A percentile compares a stretch with the other conserved stretches of the same genome.
Evolutionary conservation across 2,888 invertebrate species (phyloP).

Genomic region (Tipula confusa): DNA sequence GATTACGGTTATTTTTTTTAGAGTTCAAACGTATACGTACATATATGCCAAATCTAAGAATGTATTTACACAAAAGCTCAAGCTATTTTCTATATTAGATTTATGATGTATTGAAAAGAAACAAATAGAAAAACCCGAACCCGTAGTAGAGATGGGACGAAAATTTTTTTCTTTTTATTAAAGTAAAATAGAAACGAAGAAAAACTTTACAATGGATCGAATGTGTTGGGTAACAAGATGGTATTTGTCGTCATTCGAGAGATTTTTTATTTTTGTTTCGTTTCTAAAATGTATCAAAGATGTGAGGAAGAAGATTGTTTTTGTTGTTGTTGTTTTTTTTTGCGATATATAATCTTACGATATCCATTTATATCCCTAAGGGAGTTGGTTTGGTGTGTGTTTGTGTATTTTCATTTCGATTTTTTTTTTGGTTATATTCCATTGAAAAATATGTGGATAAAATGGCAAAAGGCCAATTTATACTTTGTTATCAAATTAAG

Average conservation of each 20-base stretch:
- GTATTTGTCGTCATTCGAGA: not conserved
- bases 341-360: not conserved
- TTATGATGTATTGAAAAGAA: not conserved
- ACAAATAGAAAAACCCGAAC: not conserved
- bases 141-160: not conserved
- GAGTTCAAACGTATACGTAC: not conserved
- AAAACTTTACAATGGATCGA: not conserved
- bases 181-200: not conserved
- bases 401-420: not conserved
- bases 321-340: no score
- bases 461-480: constrained; percentile 15
- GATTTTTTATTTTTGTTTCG: not conserved
- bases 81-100: not conserved
- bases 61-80: not conserved
- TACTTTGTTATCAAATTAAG: not conserved
- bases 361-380: not conserved
- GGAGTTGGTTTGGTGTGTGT: not conserved
- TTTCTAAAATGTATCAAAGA: not conserved
- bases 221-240: not conserved
- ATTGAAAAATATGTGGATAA: not conserved
- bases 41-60: not conserved
- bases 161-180: not conserved
- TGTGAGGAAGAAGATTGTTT: not conserved
- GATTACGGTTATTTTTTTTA: not conserved
- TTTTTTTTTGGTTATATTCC: not conserved